phyloP scores from a whole-genome alignment of 2,888 invertebrate species.

The Lithophane ornitopus region DNA sequence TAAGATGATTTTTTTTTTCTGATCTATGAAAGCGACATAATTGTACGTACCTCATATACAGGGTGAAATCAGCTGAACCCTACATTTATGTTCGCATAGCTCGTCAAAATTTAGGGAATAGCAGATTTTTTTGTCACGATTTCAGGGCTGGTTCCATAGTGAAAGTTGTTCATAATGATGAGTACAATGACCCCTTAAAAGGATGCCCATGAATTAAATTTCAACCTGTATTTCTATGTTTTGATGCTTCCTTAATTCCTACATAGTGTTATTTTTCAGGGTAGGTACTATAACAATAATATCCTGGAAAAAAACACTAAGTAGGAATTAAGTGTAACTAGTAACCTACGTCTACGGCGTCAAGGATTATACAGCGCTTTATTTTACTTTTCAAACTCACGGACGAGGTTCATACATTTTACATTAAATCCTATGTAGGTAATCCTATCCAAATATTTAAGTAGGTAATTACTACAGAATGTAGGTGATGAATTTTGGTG shows the following conservation, averaged over 20 bases:
- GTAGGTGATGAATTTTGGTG: slow-evolving; percentile 39
- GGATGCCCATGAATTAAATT: no score
- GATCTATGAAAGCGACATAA: background rate
- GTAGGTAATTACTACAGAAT: slow-evolving; percentile 52
- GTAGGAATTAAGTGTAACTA: slow-evolving; percentile 14
- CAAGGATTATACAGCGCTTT: slow-evolving; percentile 44
- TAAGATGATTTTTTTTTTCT: background rate
- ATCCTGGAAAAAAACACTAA: slow-evolving; percentile 6
- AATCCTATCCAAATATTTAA: slow-evolving; percentile 62
- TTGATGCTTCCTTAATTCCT: no score
- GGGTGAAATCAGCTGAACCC: no score
- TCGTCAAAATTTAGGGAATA: no score
- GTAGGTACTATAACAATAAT: no score
- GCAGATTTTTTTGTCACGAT: no score
- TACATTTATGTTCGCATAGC: no score
- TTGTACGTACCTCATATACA: background rate
- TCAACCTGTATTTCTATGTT: no score
- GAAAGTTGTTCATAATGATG: no score
- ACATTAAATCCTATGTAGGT: slow-evolving; percentile 41
- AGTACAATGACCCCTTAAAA: no score
- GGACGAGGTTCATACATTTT: slow-evolving; percentile 38
- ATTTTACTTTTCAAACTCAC: slow-evolving; percentile 52
- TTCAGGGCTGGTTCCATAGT: no score
- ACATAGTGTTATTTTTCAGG: no score
- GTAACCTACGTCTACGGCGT: slow-evolving; percentile 2